A percentile compares a stretch with the other conserved stretches of the same genome.
Conservation (phyloP, 2,797 vertebrate genomes). For the Coranthus polyacanthus region DNA sequence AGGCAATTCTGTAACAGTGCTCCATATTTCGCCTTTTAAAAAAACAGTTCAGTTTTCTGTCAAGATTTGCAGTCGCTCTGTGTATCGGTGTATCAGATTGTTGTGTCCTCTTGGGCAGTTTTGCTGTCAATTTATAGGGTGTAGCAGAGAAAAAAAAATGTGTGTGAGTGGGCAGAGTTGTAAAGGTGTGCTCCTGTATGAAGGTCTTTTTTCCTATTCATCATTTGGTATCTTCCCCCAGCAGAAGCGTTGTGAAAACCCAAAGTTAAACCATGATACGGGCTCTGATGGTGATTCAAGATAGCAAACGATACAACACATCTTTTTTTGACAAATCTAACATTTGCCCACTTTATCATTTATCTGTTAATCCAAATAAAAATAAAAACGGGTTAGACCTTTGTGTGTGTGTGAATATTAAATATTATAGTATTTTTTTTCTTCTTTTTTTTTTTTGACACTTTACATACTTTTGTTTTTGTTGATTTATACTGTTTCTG, state of each 20-base stretch:
- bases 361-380: too few relatives aligned
- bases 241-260: slow-evolving; percentile 52
- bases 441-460: background rate
- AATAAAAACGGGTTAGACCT: background rate
- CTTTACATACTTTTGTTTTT: background rate
- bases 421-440: too few relatives aligned
- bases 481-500: background rate
- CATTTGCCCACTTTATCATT: too few relatives aligned
- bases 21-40: slow-evolving; percentile 42
- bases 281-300: too few relatives aligned
- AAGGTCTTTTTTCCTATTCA: slow-evolving; percentile 58
- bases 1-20: slow-evolving; percentile 24
- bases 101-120: background rate
- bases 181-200: slow-evolving; percentile 20
- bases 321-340: too few relatives aligned
- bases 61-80: background rate
- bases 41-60: background rate
- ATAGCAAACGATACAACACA: too few relatives aligned
- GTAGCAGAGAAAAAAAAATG: background rate
- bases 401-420: background rate
- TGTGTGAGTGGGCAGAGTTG: slow-evolving; percentile 30
- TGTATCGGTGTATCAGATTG: slow-evolving; percentile 5
- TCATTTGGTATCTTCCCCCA: slow-evolving; percentile 48
- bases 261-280: slow-evolving; percentile 13
- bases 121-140: slow-evolving; percentile 33